A percentile compares a stretch with the other conserved stretches of the same genome.
These are phyloP conservation scores for Synaphobranchus kaupii DNA, from an alignment of 2,797 vertebrate species.

Conservation along the genomic window DNA sequence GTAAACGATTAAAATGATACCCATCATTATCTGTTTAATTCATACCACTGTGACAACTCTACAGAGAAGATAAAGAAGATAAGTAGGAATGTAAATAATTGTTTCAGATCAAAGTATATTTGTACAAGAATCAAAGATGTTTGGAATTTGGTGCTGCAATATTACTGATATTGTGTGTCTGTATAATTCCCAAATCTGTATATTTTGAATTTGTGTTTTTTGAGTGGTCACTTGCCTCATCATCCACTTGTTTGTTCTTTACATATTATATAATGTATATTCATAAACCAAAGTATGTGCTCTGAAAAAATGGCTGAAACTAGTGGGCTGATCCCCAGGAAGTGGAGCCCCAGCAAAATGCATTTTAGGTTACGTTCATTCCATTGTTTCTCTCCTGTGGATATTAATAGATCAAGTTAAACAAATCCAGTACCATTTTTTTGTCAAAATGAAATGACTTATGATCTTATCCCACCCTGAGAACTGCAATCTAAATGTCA, in stretches of 20 bases:
- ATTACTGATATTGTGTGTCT: background rate
- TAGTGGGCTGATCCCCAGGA: background rate
- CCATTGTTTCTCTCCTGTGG: background rate
- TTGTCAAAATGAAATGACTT: background rate
- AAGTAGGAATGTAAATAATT: slow-evolving; percentile 12
- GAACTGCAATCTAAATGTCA: background rate
- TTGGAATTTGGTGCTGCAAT: background rate
- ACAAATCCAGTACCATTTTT: background rate
- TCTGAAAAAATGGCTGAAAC: background rate
- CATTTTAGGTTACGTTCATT: background rate
- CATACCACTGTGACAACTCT: background rate
- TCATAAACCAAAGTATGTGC: background rate
- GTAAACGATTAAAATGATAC: background rate
- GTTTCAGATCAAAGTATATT: background rate
- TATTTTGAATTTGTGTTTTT: background rate
- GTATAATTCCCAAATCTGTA: background rate
- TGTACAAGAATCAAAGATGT: background rate
- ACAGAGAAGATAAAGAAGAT: background rate
- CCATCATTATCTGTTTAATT: background rate
- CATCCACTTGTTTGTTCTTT: background rate
- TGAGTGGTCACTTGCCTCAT: background rate
- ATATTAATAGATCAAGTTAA: background rate
- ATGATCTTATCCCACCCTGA: background rate
- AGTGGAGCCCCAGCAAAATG: background rate
- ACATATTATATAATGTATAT: background rate